Conservation (phyloP, 2,888 invertebrate species). For the Cataglyphis altisquamis region DNA sequence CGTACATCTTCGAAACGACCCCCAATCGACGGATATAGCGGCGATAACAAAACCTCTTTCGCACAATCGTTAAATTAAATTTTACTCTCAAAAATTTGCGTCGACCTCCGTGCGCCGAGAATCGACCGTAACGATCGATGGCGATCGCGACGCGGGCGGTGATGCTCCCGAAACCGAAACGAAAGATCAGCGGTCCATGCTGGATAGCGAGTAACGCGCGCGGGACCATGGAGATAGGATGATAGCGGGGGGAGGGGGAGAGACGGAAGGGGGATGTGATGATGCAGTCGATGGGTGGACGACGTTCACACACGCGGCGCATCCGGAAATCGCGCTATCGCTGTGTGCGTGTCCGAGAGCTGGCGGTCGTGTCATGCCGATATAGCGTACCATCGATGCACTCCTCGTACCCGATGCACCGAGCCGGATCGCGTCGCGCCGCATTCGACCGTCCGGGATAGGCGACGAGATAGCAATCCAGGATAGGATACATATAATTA, state of each 20-base stretch:
- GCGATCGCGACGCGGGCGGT: neutral
- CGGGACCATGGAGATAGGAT: slow-evolving; percentile 10
- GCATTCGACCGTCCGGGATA: slow-evolving; percentile 68
- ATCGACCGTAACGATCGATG: slow-evolving; percentile 43
- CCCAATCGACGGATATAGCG: slow-evolving; percentile 31
- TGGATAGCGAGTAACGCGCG: slow-evolving; percentile 40
- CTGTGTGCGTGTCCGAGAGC: slow-evolving; percentile 39
- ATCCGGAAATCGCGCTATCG: slow-evolving; percentile 68
- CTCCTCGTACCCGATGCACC: slow-evolving; percentile 61
- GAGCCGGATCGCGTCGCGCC: slow-evolving; percentile 63
- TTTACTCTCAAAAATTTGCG: slow-evolving; percentile 10
- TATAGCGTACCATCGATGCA: slow-evolving; percentile 65
- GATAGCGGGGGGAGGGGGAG: slow-evolving; percentile 38
- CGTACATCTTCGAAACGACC: slow-evolving; percentile 19
- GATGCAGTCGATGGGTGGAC: slow-evolving; percentile 71
- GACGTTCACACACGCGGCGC: slow-evolving; percentile 82
- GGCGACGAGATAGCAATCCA: slow-evolving; percentile 76
- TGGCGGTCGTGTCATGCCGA: slow-evolving; percentile 58
- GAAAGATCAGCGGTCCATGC: slow-evolving; percentile 70
- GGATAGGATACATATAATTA: slow-evolving; percentile 84
- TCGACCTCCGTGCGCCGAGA: neutral
- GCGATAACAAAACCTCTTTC: slow-evolving; percentile 32
- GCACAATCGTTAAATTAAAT: neutral
- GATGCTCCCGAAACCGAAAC: slow-evolving; percentile 55
- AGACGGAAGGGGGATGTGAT: slow-evolving; percentile 50